These are phyloP conservation scores for Tipula vernalis DNA, from an alignment of 2,888 invertebrate species.

Conservation along the genomic window DNA sequence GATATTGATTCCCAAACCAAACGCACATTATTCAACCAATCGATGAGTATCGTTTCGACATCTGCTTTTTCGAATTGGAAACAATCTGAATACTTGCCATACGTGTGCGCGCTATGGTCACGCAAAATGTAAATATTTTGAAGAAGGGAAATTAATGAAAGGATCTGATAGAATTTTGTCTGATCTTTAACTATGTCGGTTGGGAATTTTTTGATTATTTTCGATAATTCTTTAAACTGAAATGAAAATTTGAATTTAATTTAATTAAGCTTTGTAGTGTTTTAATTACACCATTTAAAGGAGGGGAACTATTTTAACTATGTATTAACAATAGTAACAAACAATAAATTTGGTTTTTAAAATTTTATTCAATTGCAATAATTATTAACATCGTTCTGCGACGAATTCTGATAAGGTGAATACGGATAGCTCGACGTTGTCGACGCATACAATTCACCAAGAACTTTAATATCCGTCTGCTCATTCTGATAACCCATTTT, in stretches of 20 bases:
- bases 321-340: too few relatives aligned
- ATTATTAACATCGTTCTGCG: background rate
- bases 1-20: background rate
- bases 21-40: background rate
- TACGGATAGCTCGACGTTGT: conserved; percentile 20
- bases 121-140: background rate
- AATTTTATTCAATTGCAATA: background rate
- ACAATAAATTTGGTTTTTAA: background rate
- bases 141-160: background rate
- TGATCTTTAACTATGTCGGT: background rate
- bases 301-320: too few relatives aligned
- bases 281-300: too few relatives aligned
- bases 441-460: conserved; percentile 19
- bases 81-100: background rate
- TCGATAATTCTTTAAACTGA: background rate
- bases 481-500: conserved; percentile 23
- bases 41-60: background rate
- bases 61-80: background rate
- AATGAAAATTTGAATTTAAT: background rate
- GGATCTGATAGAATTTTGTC: background rate
- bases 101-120: background rate
- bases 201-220: background rate
- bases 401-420: conserved; percentile 11
- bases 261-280: too few relatives aligned
- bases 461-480: conserved; percentile 8